Evolutionary conservation across 2,888 invertebrate species (phyloP).

Genomic region (Opisthograptis luteolata): DNA sequence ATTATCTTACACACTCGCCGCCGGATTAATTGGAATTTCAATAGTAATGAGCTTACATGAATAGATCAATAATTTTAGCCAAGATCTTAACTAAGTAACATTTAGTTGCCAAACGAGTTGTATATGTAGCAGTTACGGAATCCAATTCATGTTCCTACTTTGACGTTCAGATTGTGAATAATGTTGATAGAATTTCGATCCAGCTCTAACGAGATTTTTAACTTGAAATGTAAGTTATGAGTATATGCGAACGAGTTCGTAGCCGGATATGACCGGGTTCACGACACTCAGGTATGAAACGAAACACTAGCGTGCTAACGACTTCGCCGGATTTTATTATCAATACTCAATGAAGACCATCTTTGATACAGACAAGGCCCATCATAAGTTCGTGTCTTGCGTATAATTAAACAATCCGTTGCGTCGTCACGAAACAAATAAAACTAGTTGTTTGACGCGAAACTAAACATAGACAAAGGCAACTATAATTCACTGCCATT

Average conservation of each 20-base stretch:
- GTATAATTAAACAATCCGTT: conserved; percentile 44
- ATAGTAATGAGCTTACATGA: conserved; percentile 42
- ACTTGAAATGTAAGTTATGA: conserved; percentile 1
- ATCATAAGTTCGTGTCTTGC: conserved; percentile 27
- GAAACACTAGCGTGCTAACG: conserved; percentile 18
- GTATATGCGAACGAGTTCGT: conserved; percentile 3
- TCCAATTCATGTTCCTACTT: conserved; percentile 5
- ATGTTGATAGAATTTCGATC: background rate
- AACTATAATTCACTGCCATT: conserved; percentile 47
- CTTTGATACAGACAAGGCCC: conserved; percentile 24
- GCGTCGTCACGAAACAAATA: conserved; percentile 52
- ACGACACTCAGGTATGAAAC: conserved; percentile 9
- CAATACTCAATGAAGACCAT: conserved; percentile 23
- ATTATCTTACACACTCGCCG: conserved; percentile 39
- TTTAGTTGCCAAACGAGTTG: conserved; percentile 31
- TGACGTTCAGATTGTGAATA: conserved; percentile 3
- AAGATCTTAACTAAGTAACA: conserved; percentile 41
- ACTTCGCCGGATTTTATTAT: conserved; percentile 16
- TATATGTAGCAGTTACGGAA: background rate
- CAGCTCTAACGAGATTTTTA: no score
- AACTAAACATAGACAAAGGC: conserved; percentile 41
- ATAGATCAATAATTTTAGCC: conserved; percentile 43
- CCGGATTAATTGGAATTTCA: conserved; percentile 31
- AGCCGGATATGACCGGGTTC: conserved; percentile 13
- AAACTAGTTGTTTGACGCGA: conserved; percentile 42